Evolutionary conservation across 1,140 invertebrate species (phyloP), one percentile per base, ranked within the genome.

Genomic region (Liolophura sinensis): DNA sequence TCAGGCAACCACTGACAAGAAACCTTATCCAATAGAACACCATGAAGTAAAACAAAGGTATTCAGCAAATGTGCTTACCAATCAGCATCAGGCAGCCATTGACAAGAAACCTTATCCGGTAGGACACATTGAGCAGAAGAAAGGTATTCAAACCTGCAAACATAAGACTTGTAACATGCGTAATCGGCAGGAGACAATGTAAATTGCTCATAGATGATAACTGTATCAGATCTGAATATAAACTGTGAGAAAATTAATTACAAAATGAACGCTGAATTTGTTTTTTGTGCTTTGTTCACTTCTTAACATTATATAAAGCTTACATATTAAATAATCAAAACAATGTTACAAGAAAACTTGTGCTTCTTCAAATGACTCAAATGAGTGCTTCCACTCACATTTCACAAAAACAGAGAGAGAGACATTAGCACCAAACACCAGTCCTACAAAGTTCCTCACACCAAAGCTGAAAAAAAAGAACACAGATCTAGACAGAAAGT

Each of bases 401-500:
- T 80, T 80, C 5, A 79, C 78, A 68, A 80, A 58, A 18, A 75
- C 74, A 51, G 77, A 75, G 27, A 79, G 62, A 3, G 77, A 74
- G 40, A 80, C 78, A 70, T 81, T 81, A 25, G 79, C 79, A 25
- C 75, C 77, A 67, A 81, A 79, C 16, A 81, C 76, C 14, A 79
- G 71, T 9, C 79, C 79, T 50, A 81, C 76, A 51, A 77, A 57
- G 69, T 81, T 79, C 27, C 68, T 74, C 64, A 79, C 64, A 40
- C 70, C 60, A 72, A 79, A 81, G 55, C 79, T 81, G 69, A 52
- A 73, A 71, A 51, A 65, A 63, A 60, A 66, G 11, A 18, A 54
- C 56, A 67, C 1, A 50, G 16, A 27, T 18, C 12, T 11, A 51
- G 14, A 22, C 12, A 9, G n/a, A 62, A 24, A 62, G 49, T 62